Base-by-base conservation (phyloP, 2,113 vertebrate species). In the Tachysurus vachellii region DNA sequence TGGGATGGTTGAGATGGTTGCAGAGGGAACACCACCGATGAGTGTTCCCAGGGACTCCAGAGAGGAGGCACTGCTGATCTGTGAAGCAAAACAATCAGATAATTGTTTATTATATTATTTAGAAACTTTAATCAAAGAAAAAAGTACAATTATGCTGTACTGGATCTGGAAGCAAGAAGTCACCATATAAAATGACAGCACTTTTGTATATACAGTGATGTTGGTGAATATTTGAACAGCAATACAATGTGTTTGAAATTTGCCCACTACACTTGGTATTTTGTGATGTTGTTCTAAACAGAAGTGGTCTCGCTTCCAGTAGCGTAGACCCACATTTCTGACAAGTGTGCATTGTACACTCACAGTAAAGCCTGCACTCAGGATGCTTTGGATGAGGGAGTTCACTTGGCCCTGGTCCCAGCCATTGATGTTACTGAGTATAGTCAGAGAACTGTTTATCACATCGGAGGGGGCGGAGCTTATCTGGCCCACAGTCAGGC, bases 341-440 rank as follows among this genome's bases (percentile, higher is more conserved):
- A 36, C 53, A 36, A 54, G 70, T 26, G 26, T 66, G n/a, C 26
- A 14, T 36, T 50, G 79, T 31, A 50, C 9, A 84, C 84, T 90
- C 70, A 93, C 93, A 87, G 86, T 4, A 82, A 85, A 93, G 66
- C 90, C 85, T 59, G 90, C 86, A 42, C 76, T 6, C 42, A 11
- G 85, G 4, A 94, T 81, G 68, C 0, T 80, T 83, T 91, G 88
- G 84, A 94, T 23, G 59, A 93, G 80, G 47, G 36, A 79, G 28
- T 13, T 87, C 14, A 89, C 89, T 77, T 94, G 93, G n/a, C 89
- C 90, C 64, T 85, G 83, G 80, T 82, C 90, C 94, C 93, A 94
- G 81, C 79, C 92, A 12, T 2, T 66, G 19, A 93, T 80, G 42
- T 59, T 62, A 44, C 90, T 23, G 53, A 94, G 90, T 2, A 61